A percentile compares a stretch with the other conserved stretches of the same genome.
Conservation (phyloP, 2,797 vertebrate genomes). For the Danio kyathit region DNA sequence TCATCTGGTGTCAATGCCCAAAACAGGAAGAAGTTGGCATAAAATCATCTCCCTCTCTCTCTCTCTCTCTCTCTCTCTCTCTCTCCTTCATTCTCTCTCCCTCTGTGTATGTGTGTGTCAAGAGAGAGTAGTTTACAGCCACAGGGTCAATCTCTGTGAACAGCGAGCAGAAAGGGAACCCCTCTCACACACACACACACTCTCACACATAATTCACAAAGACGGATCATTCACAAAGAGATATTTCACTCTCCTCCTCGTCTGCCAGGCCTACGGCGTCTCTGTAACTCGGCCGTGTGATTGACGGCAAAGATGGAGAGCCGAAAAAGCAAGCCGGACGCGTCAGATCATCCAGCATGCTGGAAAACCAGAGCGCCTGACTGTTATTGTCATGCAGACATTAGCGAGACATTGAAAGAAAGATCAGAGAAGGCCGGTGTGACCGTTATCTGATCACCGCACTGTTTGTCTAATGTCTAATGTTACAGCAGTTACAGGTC, state of each 20-base stretch:
- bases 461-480: constrained; percentile 64
- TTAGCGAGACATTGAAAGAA: constrained; percentile 27
- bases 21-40: constrained; percentile 2
- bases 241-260: constrained; percentile 34
- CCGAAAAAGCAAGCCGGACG: constrained; percentile 51
- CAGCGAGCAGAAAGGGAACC: constrained; percentile 48
- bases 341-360: constrained; percentile 55
- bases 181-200: constrained; percentile 40
- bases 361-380: constrained; percentile 58
- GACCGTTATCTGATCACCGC: constrained; percentile 62
- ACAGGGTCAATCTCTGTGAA: constrained; percentile 53
- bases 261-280: constrained; percentile 51
- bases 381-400: constrained; percentile 48
- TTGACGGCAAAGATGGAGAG: constrained; percentile 53
- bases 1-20: neutral
- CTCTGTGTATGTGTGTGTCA: constrained; percentile 9
- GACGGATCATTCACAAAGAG: constrained; percentile 56
- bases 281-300: constrained; percentile 56
- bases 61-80: too few relatives aligned
- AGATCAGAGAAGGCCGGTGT: constrained; percentile 32
- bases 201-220: constrained; percentile 52
- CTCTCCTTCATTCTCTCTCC: too few relatives aligned
- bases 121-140: constrained; percentile 48
- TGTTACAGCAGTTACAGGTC: constrained; percentile 67
- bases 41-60: neutral